A percentile compares a stretch with the other conserved stretches of the same genome.
Conservation (phyloP, 2,888 invertebrate genomes). For the Acronicta alni region DNA sequence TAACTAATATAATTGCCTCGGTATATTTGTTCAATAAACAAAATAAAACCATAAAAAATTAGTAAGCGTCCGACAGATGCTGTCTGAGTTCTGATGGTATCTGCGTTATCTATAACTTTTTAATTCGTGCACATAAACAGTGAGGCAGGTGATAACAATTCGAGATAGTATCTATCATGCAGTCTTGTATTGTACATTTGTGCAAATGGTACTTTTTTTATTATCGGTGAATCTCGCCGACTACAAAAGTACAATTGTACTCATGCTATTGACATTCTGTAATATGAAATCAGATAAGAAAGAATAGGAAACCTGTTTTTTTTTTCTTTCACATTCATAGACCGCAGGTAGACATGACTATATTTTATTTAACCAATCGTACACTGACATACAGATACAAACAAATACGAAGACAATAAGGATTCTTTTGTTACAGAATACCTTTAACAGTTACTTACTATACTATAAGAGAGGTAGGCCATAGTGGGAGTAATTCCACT, state of each 20-base stretch:
- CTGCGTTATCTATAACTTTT: constrained; percentile 25
- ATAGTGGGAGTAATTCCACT: no score
- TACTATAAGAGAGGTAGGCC: no score
- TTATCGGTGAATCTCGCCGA: background rate
- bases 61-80: constrained; percentile 2
- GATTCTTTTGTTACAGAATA: no score
- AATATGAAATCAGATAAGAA: background rate
- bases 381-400: no score
- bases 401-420: no score
- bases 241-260: background rate
- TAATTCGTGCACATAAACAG: constrained; percentile 24
- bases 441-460: no score
- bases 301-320: no score
- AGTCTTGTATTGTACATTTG: background rate
- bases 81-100: background rate
- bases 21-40: constrained; percentile 1
- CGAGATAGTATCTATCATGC: constrained; percentile 1
- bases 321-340: no score
- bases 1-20: no score
- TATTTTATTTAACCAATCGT: no score
- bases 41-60: constrained; percentile 13
- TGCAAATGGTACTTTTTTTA: background rate
- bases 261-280: background rate
- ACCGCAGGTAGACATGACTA: no score
- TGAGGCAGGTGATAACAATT: constrained; percentile 24